A percentile compares a stretch with the other conserved stretches of the same genome.
phyloP scores from a whole-genome alignment of 1,140 invertebrate species.

The Nephila pilipes region DNA sequence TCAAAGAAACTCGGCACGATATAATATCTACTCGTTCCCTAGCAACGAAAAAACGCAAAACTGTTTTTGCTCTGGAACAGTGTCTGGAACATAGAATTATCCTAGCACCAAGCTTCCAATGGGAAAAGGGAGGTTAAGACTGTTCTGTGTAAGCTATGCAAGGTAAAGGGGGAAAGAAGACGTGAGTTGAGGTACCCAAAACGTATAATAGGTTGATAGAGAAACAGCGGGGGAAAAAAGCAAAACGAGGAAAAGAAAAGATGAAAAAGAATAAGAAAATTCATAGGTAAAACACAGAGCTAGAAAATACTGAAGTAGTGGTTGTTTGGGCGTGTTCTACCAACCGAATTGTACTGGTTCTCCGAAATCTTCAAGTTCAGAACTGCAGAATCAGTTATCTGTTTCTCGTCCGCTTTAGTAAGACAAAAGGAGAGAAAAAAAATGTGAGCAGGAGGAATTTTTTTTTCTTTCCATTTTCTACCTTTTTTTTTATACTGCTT shows the following conservation, averaged over 20 bases:
- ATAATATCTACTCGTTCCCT: constrained; percentile 74
- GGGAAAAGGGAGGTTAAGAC: constrained; percentile 29
- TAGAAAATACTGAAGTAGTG: constrained; percentile 50
- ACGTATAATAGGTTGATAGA: constrained; percentile 64
- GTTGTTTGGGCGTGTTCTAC: constrained; percentile 63
- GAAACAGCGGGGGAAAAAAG: constrained; percentile 50
- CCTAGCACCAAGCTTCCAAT: constrained; percentile 71
- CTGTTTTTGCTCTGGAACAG: constrained; percentile 73
- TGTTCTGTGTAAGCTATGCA: constrained; percentile 68
- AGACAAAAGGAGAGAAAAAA: constrained; percentile 29
- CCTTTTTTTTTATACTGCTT: constrained; percentile 53
- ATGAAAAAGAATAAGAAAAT: constrained; percentile 65
- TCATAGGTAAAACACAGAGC: constrained; percentile 71
- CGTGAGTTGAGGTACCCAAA: constrained; percentile 2
- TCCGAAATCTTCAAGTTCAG: constrained; percentile 46
- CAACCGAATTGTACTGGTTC: constrained; percentile 63
- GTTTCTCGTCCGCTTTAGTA: constrained; percentile 53
- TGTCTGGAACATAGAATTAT: constrained; percentile 74
- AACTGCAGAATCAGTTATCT: constrained; percentile 72
- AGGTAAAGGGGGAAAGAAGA: constrained; percentile 9
- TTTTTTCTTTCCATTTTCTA: constrained; percentile 43
- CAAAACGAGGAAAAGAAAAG: constrained; percentile 57
- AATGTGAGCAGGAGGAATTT: not conserved
- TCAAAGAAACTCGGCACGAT: constrained; percentile 36
- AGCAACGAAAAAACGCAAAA: constrained; percentile 70